Evolutionary conservation across 2,888 invertebrate genomes (phyloP).

Genomic region (Nomada lathburiana): DNA sequence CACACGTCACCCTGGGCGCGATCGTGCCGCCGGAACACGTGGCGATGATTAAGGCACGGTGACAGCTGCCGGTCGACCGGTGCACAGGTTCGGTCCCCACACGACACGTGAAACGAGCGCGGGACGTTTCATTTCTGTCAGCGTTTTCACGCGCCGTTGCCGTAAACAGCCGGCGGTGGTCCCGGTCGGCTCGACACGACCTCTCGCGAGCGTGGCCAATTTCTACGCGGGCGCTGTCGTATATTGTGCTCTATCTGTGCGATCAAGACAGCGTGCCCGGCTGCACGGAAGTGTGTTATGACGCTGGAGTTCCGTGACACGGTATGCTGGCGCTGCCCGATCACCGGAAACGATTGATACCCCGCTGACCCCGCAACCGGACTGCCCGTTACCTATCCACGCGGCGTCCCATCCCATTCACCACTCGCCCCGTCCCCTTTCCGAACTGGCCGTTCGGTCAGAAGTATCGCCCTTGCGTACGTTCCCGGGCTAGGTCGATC

Average conservation of each 20-base stretch:
- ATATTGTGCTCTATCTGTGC: constrained; percentile 21
- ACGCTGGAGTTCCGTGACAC: constrained; percentile 5
- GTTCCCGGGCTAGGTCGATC: neutral
- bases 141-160: constrained; percentile 33
- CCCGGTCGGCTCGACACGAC: constrained; percentile 57
- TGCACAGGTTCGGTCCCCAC: neutral
- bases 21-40: constrained; percentile 61
- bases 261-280: constrained; percentile 22
- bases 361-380: constrained; percentile 33
- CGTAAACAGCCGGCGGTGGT: constrained; percentile 65
- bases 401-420: constrained; percentile 19
- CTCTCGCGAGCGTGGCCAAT: constrained; percentile 63
- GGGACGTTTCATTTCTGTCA: neutral
- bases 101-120: neutral
- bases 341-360: constrained; percentile 5
- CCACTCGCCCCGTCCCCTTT: constrained; percentile 3
- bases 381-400: constrained; percentile 30
- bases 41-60: constrained; percentile 49
- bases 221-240: constrained; percentile 33
- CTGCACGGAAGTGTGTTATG: constrained; percentile 27
- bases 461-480: no score
- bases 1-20: constrained; percentile 44
- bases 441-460: neutral
- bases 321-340: constrained; percentile 18
- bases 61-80: constrained; percentile 19